Base-by-base conservation (phyloP, 1,140 invertebrate genomes). In the Parapsyche elsis region DNA sequence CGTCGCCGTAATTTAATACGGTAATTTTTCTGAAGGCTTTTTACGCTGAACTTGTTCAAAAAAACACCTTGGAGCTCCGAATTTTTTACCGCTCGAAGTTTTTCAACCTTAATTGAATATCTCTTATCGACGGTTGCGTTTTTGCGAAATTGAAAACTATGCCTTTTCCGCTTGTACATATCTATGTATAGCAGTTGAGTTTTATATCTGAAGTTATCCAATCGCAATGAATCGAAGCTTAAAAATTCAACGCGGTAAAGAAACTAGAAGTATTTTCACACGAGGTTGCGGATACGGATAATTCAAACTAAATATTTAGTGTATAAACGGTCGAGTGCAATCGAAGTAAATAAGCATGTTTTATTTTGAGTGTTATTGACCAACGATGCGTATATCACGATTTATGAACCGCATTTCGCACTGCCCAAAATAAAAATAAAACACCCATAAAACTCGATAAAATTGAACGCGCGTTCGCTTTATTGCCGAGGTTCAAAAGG, bases 361-460 rank as follows among this genome's bases (percentile, higher is more conserved):
- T 12, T 12, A 67, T 26, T 67, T 23, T 23, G 64, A 26, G 24
- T 23, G 64, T 26, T 67, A 67, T 67, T 67, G 64, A 23, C 23
- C 24, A 23, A 26, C 64, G 64, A 67, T 26, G 59, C n/a, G 21
- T 23, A 23, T 21, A 19, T 16, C n/a, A n/a, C 64, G 64, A 67
- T 67, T 67, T 67, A 67, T 67, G 64, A 67, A 67, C 64, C 64
- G 19, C 21, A 21, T 61, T 23, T 19, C 10, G 21, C 64, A 24
- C 21, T 23, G 10, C 7, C 64, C 4, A 24, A 67, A 67, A 67
- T 10, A 26, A 12, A 26, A 12, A 67, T 23, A 67, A 67, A 67
- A 67, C n/a, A 16, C n/a, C 59, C n/a, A 61, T 61, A 61, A 61
- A 61, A 61, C 21, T 19, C 64, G 24, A 67, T 67, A 67, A 67